phyloP scores from a whole-genome alignment of 2,888 invertebrate species.

The Melolontha melolontha region DNA sequence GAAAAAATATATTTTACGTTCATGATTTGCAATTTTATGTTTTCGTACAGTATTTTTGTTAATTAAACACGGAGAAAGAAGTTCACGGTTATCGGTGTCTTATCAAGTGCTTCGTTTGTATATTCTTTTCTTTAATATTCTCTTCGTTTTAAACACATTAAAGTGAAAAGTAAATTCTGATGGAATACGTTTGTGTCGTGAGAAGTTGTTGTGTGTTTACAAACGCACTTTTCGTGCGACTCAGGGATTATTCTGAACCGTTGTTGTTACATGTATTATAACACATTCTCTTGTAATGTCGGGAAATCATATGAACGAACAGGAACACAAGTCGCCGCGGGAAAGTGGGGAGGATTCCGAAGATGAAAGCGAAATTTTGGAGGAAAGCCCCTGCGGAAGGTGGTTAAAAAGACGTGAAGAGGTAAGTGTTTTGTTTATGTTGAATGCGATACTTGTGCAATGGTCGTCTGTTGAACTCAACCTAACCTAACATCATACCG shows the following conservation, averaged over 20 bases:
- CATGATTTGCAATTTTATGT: conserved; percentile 19
- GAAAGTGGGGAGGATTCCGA: conserved; percentile 96
- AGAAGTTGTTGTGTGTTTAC: conserved; percentile 55
- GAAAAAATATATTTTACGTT: conserved; percentile 20
- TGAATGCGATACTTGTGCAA: conserved; percentile 8
- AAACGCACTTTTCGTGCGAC: conserved; percentile 60
- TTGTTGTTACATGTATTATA: conserved; percentile 49
- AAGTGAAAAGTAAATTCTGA: conserved; percentile 54
- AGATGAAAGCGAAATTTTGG: conserved; percentile 98
- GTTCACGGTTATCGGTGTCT: neutral
- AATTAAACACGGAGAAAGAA: neutral
- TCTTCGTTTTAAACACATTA: conserved; percentile 41
- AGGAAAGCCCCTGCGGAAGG: conserved; percentile 98
- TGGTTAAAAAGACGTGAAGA: conserved; percentile 99
- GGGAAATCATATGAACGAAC: conserved; percentile 75
- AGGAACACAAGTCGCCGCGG: conserved; percentile 86
- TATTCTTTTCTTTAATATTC: too few species aligned
- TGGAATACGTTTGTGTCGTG: conserved; percentile 63
- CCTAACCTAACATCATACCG: conserved; percentile 62
- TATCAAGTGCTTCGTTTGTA: too few species aligned
- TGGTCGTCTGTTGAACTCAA: conserved; percentile 44
- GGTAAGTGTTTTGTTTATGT: conserved; percentile 69
- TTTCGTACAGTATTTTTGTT: conserved; percentile 10
- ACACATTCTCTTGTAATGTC: conserved; percentile 68
- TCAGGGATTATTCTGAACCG: conserved; percentile 56